These are phyloP conservation scores for Pithys albifrons DNA, from an alignment of 2,113 vertebrate species.

Conservation along the genomic window DNA sequence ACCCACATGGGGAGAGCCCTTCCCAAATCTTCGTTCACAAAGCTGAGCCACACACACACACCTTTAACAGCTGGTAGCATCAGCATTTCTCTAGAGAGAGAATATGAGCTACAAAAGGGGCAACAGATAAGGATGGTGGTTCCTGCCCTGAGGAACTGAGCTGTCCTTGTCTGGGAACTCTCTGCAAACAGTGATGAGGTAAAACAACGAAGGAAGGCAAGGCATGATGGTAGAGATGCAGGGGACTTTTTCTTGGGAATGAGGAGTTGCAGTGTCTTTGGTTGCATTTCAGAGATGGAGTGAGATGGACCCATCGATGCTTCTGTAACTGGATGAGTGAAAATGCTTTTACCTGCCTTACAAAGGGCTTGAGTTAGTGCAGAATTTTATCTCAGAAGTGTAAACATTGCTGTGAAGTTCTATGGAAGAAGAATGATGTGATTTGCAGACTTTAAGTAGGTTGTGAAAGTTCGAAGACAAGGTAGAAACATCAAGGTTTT, in stretches of 20 bases:
- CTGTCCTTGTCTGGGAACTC: not conserved
- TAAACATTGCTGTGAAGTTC: not conserved
- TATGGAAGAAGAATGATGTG: not conserved
- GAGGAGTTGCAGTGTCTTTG: not conserved
- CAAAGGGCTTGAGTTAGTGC: not conserved
- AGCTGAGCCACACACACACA: too few species aligned
- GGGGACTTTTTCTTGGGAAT: not conserved
- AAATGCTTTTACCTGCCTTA: not conserved
- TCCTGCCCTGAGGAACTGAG: not conserved
- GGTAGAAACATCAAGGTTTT: not conserved
- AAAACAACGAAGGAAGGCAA: not conserved
- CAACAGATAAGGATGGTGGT: not conserved
- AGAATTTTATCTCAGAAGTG: not conserved
- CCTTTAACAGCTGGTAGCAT: not conserved
- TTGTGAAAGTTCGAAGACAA: not conserved
- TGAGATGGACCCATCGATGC: not conserved
- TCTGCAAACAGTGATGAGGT: not conserved
- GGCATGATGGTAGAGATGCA: not conserved
- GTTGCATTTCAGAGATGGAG: not conserved
- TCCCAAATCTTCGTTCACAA: too few species aligned
- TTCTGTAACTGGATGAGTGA: not conserved
- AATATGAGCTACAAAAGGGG: not conserved
- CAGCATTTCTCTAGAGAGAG: not conserved
- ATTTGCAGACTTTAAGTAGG: not conserved
- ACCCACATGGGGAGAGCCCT: too few species aligned